Base-by-base conservation (phyloP, 1,140 invertebrate species). In the Orussus abietinus region DNA sequence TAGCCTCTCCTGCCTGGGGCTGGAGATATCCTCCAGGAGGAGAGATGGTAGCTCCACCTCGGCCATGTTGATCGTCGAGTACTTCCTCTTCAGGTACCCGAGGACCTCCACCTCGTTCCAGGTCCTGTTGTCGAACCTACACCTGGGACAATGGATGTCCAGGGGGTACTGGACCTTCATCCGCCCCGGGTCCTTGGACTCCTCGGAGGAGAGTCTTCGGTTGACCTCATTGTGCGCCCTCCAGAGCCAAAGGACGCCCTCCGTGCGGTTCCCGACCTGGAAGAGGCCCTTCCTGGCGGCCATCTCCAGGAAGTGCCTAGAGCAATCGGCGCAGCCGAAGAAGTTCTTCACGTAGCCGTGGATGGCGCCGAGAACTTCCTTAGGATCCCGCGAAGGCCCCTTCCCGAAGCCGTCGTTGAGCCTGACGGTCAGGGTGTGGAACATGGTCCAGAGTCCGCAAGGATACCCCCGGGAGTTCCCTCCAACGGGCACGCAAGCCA, bases 391-490 rank as follows among this genome's bases (percentile, higher is more conserved):
- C 1, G 72, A 59, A 21, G 75, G 60, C 15, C 66, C 65, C 3
- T 66, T 47, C 9, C 38, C 44, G 12, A 57, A 53, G 33, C 72
- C 62, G 9, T 75, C 68, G 1, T 81, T 79, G 32, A 85, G 84
- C 62, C 85, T 85, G 0, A 96, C 88, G 6, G 91, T 93, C 14
- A 99, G 66, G 29, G 86, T 89, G 63, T 99, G 96, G 66, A 98
- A 99, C 42, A 96, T 74, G 21, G 82, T 88, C 96, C 96, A 99
- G 10, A 99, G 69, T 1, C 90, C 85, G 74, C 96, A 99, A 1
- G 94, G 90, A 65, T 92, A 98, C n/a, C 94, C 92, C 32, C 96
- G 78, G 33, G 76, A 79, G 21, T 77, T 72, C 1, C 82, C 66
- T 29, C 76, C 67, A 59, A 87, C 92, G 5, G 92, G 91, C 54